Base-by-base conservation (phyloP, 2,888 invertebrate species). In the Sipunculus nudus region DNA sequence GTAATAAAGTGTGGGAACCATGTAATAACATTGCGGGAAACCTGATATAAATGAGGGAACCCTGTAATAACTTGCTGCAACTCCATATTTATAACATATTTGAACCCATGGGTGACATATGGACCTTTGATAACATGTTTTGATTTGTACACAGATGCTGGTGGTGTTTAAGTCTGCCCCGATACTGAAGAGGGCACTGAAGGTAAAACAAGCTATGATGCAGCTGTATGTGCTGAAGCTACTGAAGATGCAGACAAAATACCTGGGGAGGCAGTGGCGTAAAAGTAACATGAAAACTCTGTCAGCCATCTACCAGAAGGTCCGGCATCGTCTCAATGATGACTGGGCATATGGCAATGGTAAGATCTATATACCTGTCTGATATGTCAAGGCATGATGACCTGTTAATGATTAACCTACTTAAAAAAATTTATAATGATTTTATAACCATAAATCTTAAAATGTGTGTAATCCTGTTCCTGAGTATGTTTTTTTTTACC, bases 311-410 rank as follows among this genome's bases (percentile, higher is more conserved):
- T 99, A 99, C 83, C 92, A 95, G 60, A 97, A 98, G 87, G 87
- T 88, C 8, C 88, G 96, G 29, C 96, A 97, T 86, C 89, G 97
- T 56, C 87, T 99, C 43, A 98, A 97, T 78, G 99, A 99, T 82
- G 99, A 99, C 84, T 99, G 99, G 99, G 99, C 99, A 2, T 99
- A 93, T 86, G 98, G 98, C 54, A 99, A 99, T 86, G 93, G 89
- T 89, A 83, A 80, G 76, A 63, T 26, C 19, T 16, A 41, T n/a
- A n/a, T n/a, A n/a, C n/a, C n/a, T n/a, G n/a, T n/a, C n/a, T n/a
- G 21, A 29, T 5, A 16, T 16, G 25, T 48, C 48, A 8, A 13
- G 23, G 19, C 13, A 45, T 45, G 13, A 10, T 16, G 13, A 19
- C 13, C 10, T 19, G 23, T 45, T 45, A 13, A 21, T 45, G 13